Conservation (phyloP, 2,113 vertebrate genomes). For the Myocastor coypus region DNA sequence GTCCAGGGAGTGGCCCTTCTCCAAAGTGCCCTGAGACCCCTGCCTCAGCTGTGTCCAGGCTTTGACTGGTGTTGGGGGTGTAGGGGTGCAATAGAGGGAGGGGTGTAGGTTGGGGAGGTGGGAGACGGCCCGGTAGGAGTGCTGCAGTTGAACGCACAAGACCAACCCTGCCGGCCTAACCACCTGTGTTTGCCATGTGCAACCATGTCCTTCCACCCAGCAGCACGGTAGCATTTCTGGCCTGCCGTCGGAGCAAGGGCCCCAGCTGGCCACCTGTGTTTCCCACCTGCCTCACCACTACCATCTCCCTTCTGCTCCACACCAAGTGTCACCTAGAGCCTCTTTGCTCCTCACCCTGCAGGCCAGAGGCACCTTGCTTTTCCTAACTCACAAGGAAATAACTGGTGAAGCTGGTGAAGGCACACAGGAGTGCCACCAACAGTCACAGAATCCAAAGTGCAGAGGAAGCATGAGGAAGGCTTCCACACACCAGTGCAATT, state of each 20-base stretch:
- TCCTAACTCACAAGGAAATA: not conserved
- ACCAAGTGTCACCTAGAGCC: not conserved
- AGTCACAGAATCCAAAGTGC: not conserved
- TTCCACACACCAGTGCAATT: accelerated
- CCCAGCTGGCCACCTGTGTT: not conserved
- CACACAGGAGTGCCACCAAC: accelerated
- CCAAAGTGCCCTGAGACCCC: not conserved
- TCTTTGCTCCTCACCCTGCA: not conserved
- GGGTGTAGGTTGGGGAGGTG: too few relatives aligned
- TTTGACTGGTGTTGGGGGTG: not conserved
- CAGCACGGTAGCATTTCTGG: not conserved
- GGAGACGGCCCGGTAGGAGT: not conserved
- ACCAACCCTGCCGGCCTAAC: not conserved
- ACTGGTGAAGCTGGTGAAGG: not conserved
- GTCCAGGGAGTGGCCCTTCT: not conserved
- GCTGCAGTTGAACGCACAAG: not conserved
- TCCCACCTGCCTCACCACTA: not conserved
- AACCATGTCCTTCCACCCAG: too few relatives aligned
- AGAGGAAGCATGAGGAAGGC: accelerated
- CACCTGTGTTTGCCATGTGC: too few relatives aligned
- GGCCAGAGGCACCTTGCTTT: not conserved
- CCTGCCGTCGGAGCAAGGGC: not conserved
- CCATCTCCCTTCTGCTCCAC: not conserved
- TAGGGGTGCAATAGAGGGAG: too few relatives aligned
- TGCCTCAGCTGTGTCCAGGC: not conserved